These are phyloP conservation scores for Nesospiza acunhae DNA, from an alignment of 2,113 vertebrate species.

Conservation along the genomic window DNA sequence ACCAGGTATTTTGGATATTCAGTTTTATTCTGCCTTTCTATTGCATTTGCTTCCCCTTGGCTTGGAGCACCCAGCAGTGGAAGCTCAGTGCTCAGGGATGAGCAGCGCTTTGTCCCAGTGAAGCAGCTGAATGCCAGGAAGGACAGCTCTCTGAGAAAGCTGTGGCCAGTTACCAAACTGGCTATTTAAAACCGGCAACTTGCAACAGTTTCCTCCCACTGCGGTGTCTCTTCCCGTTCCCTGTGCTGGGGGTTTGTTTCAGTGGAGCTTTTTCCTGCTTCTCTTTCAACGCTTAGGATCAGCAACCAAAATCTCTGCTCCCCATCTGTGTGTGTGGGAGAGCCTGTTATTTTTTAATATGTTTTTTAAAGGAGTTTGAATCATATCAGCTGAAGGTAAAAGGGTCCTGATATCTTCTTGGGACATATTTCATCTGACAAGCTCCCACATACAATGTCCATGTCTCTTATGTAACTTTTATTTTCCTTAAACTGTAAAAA, in stretches of 20 bases:
- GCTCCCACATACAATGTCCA: background rate
- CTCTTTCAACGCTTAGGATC: background rate
- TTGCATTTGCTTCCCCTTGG: background rate
- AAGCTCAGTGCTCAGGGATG: background rate
- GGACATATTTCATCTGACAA: background rate
- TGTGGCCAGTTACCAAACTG: background rate
- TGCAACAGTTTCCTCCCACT: conserved; percentile 9
- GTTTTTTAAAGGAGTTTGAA: background rate
- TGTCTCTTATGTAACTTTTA: background rate
- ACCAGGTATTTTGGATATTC: background rate
- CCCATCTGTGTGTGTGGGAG: background rate
- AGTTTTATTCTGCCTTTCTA: background rate
- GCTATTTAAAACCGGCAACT: background rate
- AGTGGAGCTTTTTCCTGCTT: background rate
- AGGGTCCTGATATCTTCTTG: background rate
- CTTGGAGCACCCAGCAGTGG: background rate
- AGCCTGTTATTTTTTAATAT: background rate
- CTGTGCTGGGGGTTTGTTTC: background rate
- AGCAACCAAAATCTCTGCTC: background rate
- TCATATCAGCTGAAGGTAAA: background rate
- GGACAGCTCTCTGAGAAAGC: background rate
- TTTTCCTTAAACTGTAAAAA: background rate
- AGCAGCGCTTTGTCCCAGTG: background rate
- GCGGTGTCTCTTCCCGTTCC: background rate
- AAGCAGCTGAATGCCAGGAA: background rate